Base-by-base conservation (phyloP, 2,113 vertebrate species). In the Pleuronectes platessa region DNA sequence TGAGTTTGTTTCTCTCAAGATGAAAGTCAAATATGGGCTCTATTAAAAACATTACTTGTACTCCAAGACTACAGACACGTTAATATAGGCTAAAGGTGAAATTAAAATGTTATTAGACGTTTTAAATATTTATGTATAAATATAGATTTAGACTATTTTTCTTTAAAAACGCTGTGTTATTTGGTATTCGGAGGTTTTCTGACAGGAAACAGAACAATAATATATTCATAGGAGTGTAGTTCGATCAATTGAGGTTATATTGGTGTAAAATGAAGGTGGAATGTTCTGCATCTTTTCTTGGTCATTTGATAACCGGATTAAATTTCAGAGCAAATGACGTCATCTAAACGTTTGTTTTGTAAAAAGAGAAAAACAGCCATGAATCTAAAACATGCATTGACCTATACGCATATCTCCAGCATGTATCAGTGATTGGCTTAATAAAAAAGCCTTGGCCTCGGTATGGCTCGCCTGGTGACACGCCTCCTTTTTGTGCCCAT, bases 401-500 rank as follows among this genome's bases (percentile, higher is more conserved):
- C 51, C 56, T 61, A 58, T 6, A 61, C n/a, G 11, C 23, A 60
- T 24, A 58, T 26, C 15, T 51, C 53, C 15, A 42, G 42, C 53
- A 76, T 74, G 61, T 51, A 27, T 61, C 26, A 55, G 69, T 68
- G 66, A 78, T 56, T 76, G 75, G 67, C 20, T 35, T 79, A 15
- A 63, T 75, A 55, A 61, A 72, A 31, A 40, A 79, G 64, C 45
- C 35, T 26, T 26, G 40, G 74, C 3, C 51, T 73, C 61, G 13
- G 49, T 71, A n/a, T 68, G 72, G 64, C 76, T 59, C 59, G 11
- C 60, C 40, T 21, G 40, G 12, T 71, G 83, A 74, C 72, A 85
- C 69, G 55, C 73, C 75, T 67, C 71, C 45, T 74, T 80, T 79
- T 72, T 66, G 81, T 63, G 81, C 40, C 71, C 14, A 67, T 79